Evolutionary conservation across 1,140 invertebrate species (phyloP), one percentile per base, ranked within the genome.

Genomic region (Panonychus citri): DNA sequence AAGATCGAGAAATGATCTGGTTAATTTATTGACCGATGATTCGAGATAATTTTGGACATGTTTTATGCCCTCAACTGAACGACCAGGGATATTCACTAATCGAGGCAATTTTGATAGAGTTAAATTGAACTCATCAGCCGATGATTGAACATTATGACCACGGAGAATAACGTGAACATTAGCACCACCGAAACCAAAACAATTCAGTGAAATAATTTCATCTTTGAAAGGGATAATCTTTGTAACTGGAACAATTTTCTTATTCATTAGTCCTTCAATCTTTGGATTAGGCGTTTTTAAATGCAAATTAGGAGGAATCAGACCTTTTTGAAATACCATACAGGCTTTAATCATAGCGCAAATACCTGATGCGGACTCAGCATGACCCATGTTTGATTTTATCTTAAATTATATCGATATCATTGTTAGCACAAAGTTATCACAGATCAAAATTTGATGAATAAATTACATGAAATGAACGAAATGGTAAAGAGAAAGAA

Each of bases 181-280:
- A 26, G 89, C 85, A 50, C 93, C 93, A 57, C 93, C 93, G 72
- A 96, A 96, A 24, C 93, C 93, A 69, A 97, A 97, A 2, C 87
- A 94, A 70, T 95, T 97, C 1, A 96, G 64, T 7, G 78, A 90
- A 39, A 85, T 78, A 25, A 86, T 71, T n/a, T 85, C 86, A 21
- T 86, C 85, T 30, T 82, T 80, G 80, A 84, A 60, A 3, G 61
- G 60, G 15, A 50, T 59, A 17, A 46, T 53, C 4, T 63, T 46
- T 19, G 30, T 54, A 12, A 66, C 60, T 40, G 81, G 78, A 73
- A 85, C 78, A 3, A 96, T 74, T 28, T 81, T 72, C 1, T 90
- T 91, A 66, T 95, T 86, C 34, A 67, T 4, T 12, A 64, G 40
- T 13, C 74, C 60, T 17, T 67, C 69, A 26, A 76, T 74, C 54